Percentiles rank a stretch among this genome's conserved stretches.
phyloP scores from a whole-genome alignment of 1,140 invertebrate species.

The Phenacoccus solenopsis region DNA sequence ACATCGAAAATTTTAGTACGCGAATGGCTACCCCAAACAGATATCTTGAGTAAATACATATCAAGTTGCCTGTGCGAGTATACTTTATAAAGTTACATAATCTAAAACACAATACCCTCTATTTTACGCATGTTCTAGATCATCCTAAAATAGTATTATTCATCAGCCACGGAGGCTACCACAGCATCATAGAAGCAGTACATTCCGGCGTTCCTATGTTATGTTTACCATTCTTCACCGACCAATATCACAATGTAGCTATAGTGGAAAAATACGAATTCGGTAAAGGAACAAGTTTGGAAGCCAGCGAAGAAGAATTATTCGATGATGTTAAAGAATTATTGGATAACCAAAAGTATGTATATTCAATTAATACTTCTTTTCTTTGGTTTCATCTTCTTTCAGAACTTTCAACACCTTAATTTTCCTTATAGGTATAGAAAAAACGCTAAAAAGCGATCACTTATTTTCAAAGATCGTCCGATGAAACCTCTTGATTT shows the following conservation, averaged over 20 bases:
- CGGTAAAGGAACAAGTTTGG: conserved; percentile 23
- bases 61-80: too few species aligned
- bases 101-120: too few species aligned
- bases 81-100: too few species aligned
- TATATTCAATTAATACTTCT: too few species aligned
- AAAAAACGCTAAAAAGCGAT: neutral
- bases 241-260: conserved; percentile 40
- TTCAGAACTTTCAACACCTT: too few species aligned
- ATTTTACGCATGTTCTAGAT: too few species aligned
- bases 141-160: conserved; percentile 35
- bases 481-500: conserved; percentile 35
- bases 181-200: conserved; percentile 37
- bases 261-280: conserved; percentile 33
- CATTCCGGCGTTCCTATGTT: conserved; percentile 37
- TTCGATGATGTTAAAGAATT: too few species aligned
- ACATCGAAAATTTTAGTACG: conserved; percentile 43
- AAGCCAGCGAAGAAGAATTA: too few species aligned
- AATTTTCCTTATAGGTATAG: neutral
- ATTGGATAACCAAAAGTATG: too few species aligned
- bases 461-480: neutral
- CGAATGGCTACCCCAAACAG: conserved; percentile 55
- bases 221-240: conserved; percentile 46
- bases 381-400: too few species aligned
- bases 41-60: conserved; percentile 48
- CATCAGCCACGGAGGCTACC: conserved; percentile 41